These are phyloP conservation scores for Prolemur simus DNA, from an alignment of 2,113 vertebrate species.

Conservation along the genomic window DNA sequence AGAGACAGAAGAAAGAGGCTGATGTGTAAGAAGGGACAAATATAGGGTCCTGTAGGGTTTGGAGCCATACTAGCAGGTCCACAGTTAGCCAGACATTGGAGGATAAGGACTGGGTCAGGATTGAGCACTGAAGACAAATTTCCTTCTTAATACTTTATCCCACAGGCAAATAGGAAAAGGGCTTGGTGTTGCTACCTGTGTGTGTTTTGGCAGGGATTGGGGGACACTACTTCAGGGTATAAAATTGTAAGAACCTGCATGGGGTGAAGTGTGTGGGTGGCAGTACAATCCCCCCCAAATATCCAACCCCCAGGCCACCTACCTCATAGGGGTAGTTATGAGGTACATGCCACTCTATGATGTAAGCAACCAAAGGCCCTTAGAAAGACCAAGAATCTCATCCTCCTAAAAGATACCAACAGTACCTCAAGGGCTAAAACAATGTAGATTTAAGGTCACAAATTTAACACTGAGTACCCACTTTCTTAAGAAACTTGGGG, in stretches of 20 bases:
- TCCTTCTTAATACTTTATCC: not conserved
- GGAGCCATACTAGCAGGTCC: not conserved
- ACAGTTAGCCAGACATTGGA: not conserved
- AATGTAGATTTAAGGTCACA: not conserved
- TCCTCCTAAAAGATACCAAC: not conserved
- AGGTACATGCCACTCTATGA: not conserved
- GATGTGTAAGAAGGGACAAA: not conserved
- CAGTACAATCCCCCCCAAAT: not conserved
- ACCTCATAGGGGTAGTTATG: not conserved
- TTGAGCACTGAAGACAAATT: not conserved
- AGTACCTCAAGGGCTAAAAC: not conserved
- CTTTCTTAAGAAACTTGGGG: not conserved
- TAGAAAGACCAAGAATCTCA: not conserved
- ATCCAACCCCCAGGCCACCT: not conserved
- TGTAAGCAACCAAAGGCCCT: not conserved
- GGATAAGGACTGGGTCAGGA: not conserved
- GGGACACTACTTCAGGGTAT: not conserved
- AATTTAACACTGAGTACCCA: not conserved
- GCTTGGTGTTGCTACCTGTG: not conserved
- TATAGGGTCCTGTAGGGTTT: not conserved
- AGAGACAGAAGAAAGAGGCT: not conserved
- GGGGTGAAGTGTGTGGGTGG: not conserved
- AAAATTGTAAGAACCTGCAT: not conserved
- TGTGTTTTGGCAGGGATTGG: not conserved
- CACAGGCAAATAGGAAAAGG: not conserved